phyloP scores from a whole-genome alignment of 1,140 invertebrate genomes.

The Drosophila asahinai region DNA sequence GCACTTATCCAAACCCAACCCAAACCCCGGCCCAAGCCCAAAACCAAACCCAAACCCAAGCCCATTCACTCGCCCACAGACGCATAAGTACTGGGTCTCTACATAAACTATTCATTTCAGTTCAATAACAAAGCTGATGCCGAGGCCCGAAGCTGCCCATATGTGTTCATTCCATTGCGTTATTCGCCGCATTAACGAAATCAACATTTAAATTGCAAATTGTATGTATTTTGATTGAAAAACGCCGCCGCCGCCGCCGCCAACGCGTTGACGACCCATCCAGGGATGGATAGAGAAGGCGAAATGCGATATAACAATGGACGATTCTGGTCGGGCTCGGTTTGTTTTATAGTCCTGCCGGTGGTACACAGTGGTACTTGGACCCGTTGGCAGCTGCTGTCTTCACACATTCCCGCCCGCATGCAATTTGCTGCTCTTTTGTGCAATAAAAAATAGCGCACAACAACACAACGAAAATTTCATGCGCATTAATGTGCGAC shows the following conservation, averaged over 20 bases:
- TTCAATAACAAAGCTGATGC: slow-evolving; percentile 53
- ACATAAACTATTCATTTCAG: slow-evolving; percentile 67
- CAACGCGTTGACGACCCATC: slow-evolving; percentile 26
- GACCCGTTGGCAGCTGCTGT: slow-evolving; percentile 59
- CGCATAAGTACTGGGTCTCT: slow-evolving; percentile 26
- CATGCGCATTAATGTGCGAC: slow-evolving; percentile 67
- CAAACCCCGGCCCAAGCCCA: background rate
- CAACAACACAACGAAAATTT: slow-evolving; percentile 49
- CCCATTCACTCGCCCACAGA: slow-evolving; percentile 7
- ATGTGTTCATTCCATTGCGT: slow-evolving; percentile 57
- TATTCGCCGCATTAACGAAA: slow-evolving; percentile 70
- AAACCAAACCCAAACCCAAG: background rate
- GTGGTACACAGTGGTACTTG: slow-evolving; percentile 9
- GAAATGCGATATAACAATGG: slow-evolving; percentile 16
- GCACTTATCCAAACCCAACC: slow-evolving; percentile 29
- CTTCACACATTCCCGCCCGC: slow-evolving; percentile 55
- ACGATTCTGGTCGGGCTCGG: slow-evolving; percentile 7
- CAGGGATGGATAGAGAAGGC: background rate
- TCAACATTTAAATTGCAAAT: slow-evolving; percentile 81
- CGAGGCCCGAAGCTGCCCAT: slow-evolving; percentile 51
- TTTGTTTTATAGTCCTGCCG: slow-evolving; percentile 22
- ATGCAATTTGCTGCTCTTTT: slow-evolving; percentile 59
- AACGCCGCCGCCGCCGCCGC: slow-evolving; percentile 35
- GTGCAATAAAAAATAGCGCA: slow-evolving; percentile 46
- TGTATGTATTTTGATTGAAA: slow-evolving; percentile 64